A percentile compares a stretch with the other conserved stretches of the same genome.
Conservation (phyloP, 1,140 invertebrate genomes). For the Drosophila yakuba region DNA sequence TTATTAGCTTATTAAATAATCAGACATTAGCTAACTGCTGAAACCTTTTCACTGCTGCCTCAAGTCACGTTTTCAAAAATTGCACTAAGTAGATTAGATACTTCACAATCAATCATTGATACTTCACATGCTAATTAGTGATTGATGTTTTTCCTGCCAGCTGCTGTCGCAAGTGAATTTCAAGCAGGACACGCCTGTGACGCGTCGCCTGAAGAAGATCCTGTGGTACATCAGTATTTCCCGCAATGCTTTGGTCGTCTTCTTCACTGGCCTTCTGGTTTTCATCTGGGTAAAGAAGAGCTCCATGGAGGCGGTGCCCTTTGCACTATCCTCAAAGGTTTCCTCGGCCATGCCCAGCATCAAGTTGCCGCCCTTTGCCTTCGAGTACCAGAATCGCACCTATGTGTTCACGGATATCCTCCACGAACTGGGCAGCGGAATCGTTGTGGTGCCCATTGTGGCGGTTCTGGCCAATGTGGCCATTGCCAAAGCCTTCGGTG, state of each 20-base stretch:
- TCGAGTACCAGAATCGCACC: conserved; percentile 87
- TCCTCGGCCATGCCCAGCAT: conserved; percentile 88
- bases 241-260: conserved; percentile 92
- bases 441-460: conserved; percentile 91
- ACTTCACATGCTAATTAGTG: too few species aligned
- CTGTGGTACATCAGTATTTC: conserved; percentile 92
- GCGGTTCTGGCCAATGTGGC: conserved; percentile 94
- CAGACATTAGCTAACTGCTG: too few species aligned
- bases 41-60: too few species aligned
- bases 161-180: conserved; percentile 72
- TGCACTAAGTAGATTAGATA: too few species aligned
- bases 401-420: conserved; percentile 88
- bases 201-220: conserved; percentile 86
- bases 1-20: too few species aligned
- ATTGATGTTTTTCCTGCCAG: conserved; percentile 14
- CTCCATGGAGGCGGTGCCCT: conserved; percentile 64
- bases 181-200: conserved; percentile 81
- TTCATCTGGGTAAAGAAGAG: conserved; percentile 85
- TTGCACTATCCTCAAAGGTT: conserved; percentile 86
- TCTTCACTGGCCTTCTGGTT: conserved; percentile 89
- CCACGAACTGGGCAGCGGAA: conserved; percentile 88
- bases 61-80: too few species aligned
- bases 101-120: not conserved
- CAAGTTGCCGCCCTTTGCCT: conserved; percentile 88
- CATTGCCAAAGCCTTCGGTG: conserved; percentile 94